These are phyloP conservation scores for Aspidoscelis tigris DNA, from an alignment of 2,113 vertebrate species.

Conservation along the genomic window DNA sequence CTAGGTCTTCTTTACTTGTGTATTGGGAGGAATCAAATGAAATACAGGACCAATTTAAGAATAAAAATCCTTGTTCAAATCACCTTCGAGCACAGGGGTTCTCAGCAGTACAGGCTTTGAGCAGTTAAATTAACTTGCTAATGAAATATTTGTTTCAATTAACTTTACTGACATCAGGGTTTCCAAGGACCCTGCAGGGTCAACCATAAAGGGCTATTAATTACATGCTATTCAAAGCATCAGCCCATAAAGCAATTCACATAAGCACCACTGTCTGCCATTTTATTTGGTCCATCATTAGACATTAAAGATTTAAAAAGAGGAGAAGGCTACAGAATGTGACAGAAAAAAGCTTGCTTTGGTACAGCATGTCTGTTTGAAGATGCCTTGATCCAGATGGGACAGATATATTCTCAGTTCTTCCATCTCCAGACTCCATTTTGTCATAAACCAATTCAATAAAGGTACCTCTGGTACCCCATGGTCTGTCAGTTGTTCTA, in stretches of 20 bases:
- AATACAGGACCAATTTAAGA: conserved; percentile 4
- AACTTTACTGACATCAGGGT: neutral
- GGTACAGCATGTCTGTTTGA: neutral
- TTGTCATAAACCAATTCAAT: neutral
- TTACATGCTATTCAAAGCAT: conserved; percentile 32
- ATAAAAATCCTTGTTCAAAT: neutral
- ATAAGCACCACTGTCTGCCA: neutral
- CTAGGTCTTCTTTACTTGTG: neutral
- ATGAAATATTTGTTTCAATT: conserved; percentile 37
- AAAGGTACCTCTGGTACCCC: neutral
- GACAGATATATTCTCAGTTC: neutral
- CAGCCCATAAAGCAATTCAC: neutral
- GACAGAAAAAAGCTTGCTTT: neutral
- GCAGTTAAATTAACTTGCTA: conserved; percentile 28
- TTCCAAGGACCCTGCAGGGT: conserved; percentile 1
- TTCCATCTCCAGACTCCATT: neutral
- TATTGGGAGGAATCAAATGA: neutral
- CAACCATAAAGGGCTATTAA: conserved; percentile 25
- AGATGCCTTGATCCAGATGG: neutral
- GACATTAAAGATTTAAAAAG: neutral
- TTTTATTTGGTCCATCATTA: neutral
- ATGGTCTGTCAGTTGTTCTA: neutral
- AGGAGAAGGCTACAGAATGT: neutral
- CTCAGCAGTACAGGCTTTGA: neutral
- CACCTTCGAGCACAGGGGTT: neutral